These are phyloP conservation scores for Trichacis sp. DNA, from an alignment of 2,888 invertebrate species.

Conservation along the genomic window DNA sequence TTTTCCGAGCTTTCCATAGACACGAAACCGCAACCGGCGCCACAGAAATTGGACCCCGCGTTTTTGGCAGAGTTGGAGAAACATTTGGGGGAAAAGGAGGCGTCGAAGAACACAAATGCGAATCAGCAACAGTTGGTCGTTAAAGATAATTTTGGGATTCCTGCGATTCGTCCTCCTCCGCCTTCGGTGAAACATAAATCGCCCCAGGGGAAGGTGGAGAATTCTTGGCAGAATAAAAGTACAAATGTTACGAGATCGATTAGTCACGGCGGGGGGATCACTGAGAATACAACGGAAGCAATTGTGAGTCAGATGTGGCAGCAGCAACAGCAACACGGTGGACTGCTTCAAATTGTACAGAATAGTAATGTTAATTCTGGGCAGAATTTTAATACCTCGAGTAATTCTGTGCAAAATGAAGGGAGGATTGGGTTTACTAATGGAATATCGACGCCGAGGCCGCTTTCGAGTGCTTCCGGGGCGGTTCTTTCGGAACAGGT, in stretches of 20 bases:
- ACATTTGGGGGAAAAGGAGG: conserved; percentile 71
- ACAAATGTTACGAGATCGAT: conserved; percentile 57
- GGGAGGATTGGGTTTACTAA: conserved; percentile 10
- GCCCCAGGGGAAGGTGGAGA: conserved; percentile 64
- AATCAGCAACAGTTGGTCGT: conserved; percentile 49
- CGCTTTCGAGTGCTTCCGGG: conserved; percentile 41
- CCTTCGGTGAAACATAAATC: conserved; percentile 64
- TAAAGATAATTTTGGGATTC: conserved; percentile 61
- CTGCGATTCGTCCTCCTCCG: conserved; percentile 69
- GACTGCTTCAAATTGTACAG: conserved; percentile 45
- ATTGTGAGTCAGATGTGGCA: conserved; percentile 63
- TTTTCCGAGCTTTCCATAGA: conserved; percentile 53
- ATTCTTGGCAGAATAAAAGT: conserved; percentile 60
- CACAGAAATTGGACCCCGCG: conserved; percentile 72
- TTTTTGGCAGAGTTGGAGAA: conserved; percentile 78
- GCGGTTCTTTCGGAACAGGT: conserved; percentile 61
- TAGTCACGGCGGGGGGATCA: conserved; percentile 45
- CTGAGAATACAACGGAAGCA: conserved; percentile 54
- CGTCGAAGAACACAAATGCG: conserved; percentile 67
- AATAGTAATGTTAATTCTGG: conserved; percentile 17
- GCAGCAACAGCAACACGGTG: conserved; percentile 52
- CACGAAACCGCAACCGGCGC: conserved; percentile 49
- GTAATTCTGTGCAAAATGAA: conserved; percentile 45
- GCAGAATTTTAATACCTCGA: no score
- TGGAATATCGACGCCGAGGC: conserved; percentile 17